Base-by-base conservation (phyloP, 2,113 vertebrate genomes). In the Tamias sibiricus region DNA sequence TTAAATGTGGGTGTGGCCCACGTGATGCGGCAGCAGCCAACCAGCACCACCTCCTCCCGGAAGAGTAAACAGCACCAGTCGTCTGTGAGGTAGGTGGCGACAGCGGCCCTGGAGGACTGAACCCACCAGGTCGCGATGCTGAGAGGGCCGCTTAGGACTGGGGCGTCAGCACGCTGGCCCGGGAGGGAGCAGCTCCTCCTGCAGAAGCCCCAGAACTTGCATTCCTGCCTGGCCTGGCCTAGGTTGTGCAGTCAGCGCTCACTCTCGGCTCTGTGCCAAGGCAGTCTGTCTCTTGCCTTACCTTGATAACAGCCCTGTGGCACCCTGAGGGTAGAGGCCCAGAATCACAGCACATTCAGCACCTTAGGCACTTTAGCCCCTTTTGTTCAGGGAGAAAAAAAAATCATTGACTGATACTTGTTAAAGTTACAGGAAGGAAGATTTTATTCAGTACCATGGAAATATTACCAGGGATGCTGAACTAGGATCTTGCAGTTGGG, bases 1-100 rank as follows among this genome's bases (percentile, higher is more conserved):
- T 98, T 99, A 97, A 99, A 99, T 66, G 99, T 99, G 97, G 99
- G 99, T 0, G 99, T 99, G 47, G 99, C 99, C 85, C 99, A 99
- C 17, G 99, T 99, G 93, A 99, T 99, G 99, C 99, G 99, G 97
- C 99, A 99, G 98, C 99, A 99, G 4, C 99, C 99, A 8, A 97
- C 99, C 98, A 98, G 98, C 95, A 97, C 98, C 97, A 98, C 99
- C 94, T 98, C 99, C 76, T 99, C 99, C 82, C 99, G 99, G 99
- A 99, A 99, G 99, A 99, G 98, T 95, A 99, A 99, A 97, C 99
- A 99, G 97, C 99, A 99, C 98, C 99, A 99, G 97, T 99, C 99
- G 11, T 99, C 99, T 2, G 97, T 98, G 71, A 99, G 99, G 99
- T 99, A 98, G 95, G 98, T 96, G 40, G 8, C 1, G 10, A 54